Percentiles rank a stretch among this genome's conserved stretches.
Evolutionary conservation across 1,140 invertebrate species (phyloP).

Genomic region (Drosophila micromelanica): DNA sequence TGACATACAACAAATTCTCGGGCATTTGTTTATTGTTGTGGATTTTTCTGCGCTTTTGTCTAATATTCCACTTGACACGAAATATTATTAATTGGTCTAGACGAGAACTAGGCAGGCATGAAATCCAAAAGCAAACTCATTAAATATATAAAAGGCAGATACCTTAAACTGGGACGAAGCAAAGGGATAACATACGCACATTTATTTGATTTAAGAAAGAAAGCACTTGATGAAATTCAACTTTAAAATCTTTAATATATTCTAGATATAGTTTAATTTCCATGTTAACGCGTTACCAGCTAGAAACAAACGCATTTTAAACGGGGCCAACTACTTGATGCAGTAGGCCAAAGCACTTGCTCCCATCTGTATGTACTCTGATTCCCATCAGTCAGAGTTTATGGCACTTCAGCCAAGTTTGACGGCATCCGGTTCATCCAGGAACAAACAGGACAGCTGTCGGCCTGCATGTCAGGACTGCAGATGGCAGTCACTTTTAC

Average conservation of each 20-base stretch:
- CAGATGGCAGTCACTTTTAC: slow-evolving; percentile 9
- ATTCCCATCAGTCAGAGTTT: not conserved
- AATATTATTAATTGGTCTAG: slow-evolving; percentile 80
- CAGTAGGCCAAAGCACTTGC: slow-evolving; percentile 1
- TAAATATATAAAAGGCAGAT: slow-evolving; percentile 2
- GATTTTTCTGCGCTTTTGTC: slow-evolving; percentile 54
- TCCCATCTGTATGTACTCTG: not conserved
- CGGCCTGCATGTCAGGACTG: slow-evolving; percentile 11
- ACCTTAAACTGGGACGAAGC: slow-evolving; percentile 7
- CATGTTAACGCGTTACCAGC: too few species aligned
- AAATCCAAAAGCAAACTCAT: slow-evolving; percentile 37
- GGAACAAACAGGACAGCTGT: slow-evolving; percentile 19
- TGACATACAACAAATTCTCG: slow-evolving; percentile 57
- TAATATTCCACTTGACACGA: slow-evolving; percentile 69
- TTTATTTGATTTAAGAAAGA: slow-evolving; percentile 1
- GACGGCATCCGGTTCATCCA: not conserved
- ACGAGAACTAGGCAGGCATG: slow-evolving; percentile 47
- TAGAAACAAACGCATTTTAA: too few species aligned
- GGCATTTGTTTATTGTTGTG: slow-evolving; percentile 61
- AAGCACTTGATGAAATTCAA: not conserved
- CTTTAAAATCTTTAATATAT: not conserved
- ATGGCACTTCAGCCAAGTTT: slow-evolving; percentile 24
- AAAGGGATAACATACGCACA: not conserved
- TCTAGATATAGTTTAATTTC: not conserved
- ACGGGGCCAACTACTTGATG: not conserved